phyloP scores from a whole-genome alignment of 2,797 vertebrate species.

The Morelia viridis region DNA sequence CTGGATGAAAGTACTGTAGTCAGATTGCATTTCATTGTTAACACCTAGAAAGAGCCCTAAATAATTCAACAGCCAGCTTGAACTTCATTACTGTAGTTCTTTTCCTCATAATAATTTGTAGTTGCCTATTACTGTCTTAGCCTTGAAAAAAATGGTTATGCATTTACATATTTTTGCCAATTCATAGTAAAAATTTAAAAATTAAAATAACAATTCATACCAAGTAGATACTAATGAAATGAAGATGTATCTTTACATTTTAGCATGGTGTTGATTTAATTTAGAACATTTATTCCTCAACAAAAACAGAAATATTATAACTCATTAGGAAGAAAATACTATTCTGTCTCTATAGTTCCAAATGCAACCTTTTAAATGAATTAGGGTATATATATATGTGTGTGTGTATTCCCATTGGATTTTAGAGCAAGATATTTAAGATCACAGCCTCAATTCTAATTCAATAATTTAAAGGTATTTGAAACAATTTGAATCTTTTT shows the following conservation, averaged over 20 bases:
- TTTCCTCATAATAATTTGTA: background rate
- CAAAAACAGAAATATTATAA: background rate
- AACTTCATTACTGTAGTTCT: background rate
- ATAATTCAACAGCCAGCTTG: background rate
- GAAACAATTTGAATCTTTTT: constrained; percentile 24
- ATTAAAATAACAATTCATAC: background rate
- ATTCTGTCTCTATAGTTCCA: background rate
- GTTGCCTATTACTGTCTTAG: background rate
- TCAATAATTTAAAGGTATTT: background rate
- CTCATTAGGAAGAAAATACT: background rate
- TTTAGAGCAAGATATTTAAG: background rate
- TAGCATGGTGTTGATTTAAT: background rate
- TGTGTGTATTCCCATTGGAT: background rate
- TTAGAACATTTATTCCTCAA: background rate
- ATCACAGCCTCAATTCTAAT: background rate
- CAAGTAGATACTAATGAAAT: background rate
- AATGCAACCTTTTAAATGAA: background rate
- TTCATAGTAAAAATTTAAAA: background rate
- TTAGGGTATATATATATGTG: background rate
- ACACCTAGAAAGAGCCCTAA: constrained; percentile 8
- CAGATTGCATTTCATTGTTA: constrained; percentile 8
- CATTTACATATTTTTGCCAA: background rate
- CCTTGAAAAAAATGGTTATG: background rate
- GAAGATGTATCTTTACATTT: background rate
- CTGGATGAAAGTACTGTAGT: constrained; percentile 12